Conservation (phyloP, 2,113 vertebrate species). For the Microcebus griseorufus region DNA sequence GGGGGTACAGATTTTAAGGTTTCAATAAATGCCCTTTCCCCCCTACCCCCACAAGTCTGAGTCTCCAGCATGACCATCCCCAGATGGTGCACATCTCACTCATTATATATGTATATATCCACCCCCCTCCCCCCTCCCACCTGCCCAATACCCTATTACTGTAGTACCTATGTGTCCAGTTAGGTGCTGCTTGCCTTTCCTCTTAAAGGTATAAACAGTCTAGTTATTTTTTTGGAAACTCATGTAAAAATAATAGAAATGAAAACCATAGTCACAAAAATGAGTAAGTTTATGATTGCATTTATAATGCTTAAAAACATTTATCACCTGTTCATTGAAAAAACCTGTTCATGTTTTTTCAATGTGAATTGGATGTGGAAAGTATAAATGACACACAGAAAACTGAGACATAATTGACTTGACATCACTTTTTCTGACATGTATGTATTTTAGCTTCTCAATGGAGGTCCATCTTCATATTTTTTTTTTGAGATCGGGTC, state of each 20-base stretch:
- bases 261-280: background rate
- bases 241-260: background rate
- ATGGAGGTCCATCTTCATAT: background rate
- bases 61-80: too few species aligned
- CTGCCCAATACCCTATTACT: too few species aligned
- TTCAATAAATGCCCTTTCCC: too few species aligned
- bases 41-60: too few species aligned
- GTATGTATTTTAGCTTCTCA: background rate
- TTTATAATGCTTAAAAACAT: background rate
- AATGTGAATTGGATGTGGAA: background rate
- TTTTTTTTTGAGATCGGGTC: background rate
- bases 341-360: too few species aligned
- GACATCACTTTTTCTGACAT: background rate
- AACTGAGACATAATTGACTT: background rate
- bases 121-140: too few species aligned
- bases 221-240: background rate
- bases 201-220: background rate
- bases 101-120: too few species aligned
- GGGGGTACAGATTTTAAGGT: too few species aligned
- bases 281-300: background rate
- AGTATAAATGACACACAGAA: background rate
- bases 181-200: background rate
- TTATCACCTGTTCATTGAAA: background rate
- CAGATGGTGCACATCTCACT: too few species aligned
- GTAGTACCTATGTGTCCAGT: too few species aligned